phyloP scores from a whole-genome alignment of 2,113 vertebrate genomes.

The Brienomyrus brachyistius region DNA sequence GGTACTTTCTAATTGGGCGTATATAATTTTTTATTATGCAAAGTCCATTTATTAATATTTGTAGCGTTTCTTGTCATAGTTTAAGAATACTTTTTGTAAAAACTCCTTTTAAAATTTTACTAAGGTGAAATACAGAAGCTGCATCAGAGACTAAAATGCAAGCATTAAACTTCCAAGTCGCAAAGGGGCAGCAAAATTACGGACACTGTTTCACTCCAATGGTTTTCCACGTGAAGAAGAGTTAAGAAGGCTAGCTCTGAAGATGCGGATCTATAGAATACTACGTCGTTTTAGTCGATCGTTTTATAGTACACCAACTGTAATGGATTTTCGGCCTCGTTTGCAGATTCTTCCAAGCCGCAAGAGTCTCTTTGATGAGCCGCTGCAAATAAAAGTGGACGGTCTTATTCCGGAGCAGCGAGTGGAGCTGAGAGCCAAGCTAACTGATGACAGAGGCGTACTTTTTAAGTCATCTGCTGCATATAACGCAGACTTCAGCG shows the following conservation, averaged over 20 bases:
- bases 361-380: slow-evolving; percentile 51
- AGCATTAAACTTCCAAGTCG: background rate
- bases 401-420: slow-evolving; percentile 59
- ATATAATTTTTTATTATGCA: background rate
- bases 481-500: slow-evolving; percentile 57
- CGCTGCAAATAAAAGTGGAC: slow-evolving; percentile 47
- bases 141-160: background rate
- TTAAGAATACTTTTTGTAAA: background rate
- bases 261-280: background rate
- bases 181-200: background rate
- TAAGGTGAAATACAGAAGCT: background rate
- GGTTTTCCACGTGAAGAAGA: background rate
- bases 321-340: background rate
- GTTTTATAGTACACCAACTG: background rate
- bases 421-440: slow-evolving; percentile 60
- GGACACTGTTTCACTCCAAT: background rate
- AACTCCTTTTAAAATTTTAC: background rate
- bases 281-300: background rate
- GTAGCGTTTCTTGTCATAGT: background rate
- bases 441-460: slow-evolving; percentile 63
- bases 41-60: background rate
- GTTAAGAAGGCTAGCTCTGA: background rate
- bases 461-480: slow-evolving; percentile 62
- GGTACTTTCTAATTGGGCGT: background rate
- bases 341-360: slow-evolving; percentile 28